Evolutionary conservation across 1,140 invertebrate genomes (phyloP).

Genomic region (Leptestheria dahalacensis): DNA sequence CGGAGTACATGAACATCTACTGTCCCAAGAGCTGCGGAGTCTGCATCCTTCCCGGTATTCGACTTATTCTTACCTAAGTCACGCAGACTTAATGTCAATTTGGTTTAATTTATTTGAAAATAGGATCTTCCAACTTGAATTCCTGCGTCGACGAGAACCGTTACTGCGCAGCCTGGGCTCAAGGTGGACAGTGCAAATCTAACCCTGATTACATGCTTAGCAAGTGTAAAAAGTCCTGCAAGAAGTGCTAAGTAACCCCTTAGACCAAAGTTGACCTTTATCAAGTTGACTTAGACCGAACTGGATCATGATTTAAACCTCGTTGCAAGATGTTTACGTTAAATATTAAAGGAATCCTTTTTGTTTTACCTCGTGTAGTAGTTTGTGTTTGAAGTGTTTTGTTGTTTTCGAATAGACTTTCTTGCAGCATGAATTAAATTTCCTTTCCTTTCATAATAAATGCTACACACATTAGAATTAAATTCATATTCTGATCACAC

Average conservation of each 20-base stretch:
- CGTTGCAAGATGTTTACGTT: too few relatives aligned
- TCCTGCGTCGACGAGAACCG: slow-evolving; percentile 23
- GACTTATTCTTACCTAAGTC: not conserved
- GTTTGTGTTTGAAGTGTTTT: too few relatives aligned
- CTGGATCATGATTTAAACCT: too few relatives aligned
- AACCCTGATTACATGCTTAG: slow-evolving; percentile 29
- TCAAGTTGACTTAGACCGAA: too few relatives aligned
- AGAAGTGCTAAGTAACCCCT: slow-evolving; percentile 26
- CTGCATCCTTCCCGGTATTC: slow-evolving; percentile 18
- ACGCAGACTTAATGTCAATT: not conserved
- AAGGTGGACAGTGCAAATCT: slow-evolving; percentile 26
- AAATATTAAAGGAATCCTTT: too few relatives aligned
- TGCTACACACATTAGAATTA: too few relatives aligned
- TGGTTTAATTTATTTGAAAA: not conserved
- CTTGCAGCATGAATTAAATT: too few relatives aligned
- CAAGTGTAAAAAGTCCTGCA: slow-evolving; percentile 30
- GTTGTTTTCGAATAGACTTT: too few relatives aligned
- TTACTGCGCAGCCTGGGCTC: slow-evolving; percentile 26
- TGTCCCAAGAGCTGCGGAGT: slow-evolving; percentile 20
- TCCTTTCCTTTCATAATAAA: too few relatives aligned
- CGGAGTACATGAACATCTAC: slow-evolving; percentile 21
- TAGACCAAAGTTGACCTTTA: too few relatives aligned
- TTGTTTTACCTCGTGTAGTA: too few relatives aligned
- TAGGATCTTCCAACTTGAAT: not conserved
- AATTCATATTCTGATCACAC: too few relatives aligned